Evolutionary conservation across 2,113 vertebrate genomes (phyloP).

Genomic region (Leptocoma aspasia): DNA sequence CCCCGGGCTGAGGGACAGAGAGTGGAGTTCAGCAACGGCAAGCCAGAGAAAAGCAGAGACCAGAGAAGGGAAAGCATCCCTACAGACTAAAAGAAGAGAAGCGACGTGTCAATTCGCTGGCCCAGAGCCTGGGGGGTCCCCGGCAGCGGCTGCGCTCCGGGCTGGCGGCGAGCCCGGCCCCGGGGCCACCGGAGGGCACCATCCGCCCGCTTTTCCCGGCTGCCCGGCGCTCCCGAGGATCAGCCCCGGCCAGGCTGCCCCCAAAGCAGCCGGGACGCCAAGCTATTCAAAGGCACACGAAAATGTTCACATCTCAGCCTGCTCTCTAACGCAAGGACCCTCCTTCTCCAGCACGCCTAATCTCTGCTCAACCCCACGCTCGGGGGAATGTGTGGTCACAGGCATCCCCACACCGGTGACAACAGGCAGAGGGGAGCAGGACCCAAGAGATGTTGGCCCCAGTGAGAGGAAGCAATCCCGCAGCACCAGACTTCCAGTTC

Average conservation of each 20-base stretch:
- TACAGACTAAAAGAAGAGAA: neutral
- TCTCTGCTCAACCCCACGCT: rapidly evolving
- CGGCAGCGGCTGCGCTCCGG: neutral
- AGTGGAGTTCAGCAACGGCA: neutral
- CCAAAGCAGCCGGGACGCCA: neutral
- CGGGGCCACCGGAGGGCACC: constrained; percentile 47
- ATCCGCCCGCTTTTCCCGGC: neutral
- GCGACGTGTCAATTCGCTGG: neutral
- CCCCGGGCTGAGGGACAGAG: neutral
- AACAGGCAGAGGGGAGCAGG: neutral
- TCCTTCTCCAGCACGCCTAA: neutral
- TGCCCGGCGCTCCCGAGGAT: neutral
- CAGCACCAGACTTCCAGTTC: rapidly evolving
- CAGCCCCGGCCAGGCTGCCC: neutral
- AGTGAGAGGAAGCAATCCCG: neutral
- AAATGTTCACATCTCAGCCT: neutral
- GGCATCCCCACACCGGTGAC: rapidly evolving
- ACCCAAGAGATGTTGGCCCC: neutral
- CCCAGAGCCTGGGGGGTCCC: neutral
- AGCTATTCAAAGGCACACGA: neutral
- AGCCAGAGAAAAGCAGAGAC: neutral
- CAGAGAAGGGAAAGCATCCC: neutral
- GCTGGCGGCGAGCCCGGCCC: neutral
- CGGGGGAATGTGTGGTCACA: rapidly evolving
- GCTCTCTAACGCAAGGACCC: neutral